Evolutionary conservation across 2,113 vertebrate genomes (phyloP).

Genomic region (Prinia subflava): DNA sequence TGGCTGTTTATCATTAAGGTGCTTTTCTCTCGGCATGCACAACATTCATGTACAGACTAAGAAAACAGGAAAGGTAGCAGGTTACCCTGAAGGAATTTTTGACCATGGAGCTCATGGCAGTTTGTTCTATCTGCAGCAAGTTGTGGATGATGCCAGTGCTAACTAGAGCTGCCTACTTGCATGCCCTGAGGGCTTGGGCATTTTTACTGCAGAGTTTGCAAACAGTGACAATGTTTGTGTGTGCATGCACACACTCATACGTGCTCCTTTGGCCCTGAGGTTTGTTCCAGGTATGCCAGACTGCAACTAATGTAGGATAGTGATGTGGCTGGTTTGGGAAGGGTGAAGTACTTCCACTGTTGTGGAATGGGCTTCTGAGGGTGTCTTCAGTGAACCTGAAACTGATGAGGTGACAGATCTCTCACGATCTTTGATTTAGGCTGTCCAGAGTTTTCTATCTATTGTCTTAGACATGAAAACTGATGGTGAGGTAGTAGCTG

Average conservation of each 20-base stretch:
- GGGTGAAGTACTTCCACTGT: neutral
- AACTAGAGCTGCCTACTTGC: neutral
- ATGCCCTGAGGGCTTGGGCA: fast-evolving
- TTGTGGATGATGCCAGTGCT: neutral
- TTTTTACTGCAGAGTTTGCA: neutral
- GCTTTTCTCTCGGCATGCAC: neutral
- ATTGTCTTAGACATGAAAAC: neutral
- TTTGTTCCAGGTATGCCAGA: neutral
- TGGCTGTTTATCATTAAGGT: neutral
- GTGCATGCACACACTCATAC: fast-evolving
- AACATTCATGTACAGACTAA: neutral
- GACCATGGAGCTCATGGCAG: neutral
- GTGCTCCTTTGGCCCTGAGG: neutral
- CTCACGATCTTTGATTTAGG: neutral
- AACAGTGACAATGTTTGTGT: fast-evolving
- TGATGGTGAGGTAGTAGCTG: neutral
- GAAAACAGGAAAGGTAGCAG: neutral
- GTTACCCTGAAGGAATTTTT: neutral
- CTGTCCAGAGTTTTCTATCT: neutral
- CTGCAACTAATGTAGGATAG: neutral
- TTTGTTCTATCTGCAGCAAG: neutral
- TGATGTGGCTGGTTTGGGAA: neutral
- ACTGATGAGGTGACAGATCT: neutral
- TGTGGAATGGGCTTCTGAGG: neutral
- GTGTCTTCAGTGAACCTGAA: neutral